Evolutionary conservation across 2,888 invertebrate species (phyloP).

Genomic region (Pegoplata infirma): DNA sequence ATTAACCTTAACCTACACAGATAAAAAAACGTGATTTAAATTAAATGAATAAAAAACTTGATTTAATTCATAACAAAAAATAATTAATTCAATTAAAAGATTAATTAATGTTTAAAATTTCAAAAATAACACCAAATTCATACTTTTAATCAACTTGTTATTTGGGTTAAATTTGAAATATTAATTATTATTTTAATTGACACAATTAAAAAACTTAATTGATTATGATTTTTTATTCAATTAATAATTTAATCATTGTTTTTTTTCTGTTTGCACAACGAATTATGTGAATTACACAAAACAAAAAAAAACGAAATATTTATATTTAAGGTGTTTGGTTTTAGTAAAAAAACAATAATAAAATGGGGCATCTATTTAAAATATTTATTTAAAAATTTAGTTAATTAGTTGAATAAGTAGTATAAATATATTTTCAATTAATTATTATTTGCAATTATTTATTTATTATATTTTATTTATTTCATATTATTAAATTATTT

Average conservation of each 20-base stretch:
- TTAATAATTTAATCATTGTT: too few relatives aligned
- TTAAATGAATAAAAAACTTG: too few relatives aligned
- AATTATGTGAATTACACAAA: not conserved
- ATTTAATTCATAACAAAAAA: too few relatives aligned
- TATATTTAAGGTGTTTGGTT: slow-evolving; percentile 57
- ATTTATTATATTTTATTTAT: slow-evolving; percentile 25
- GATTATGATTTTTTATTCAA: too few relatives aligned
- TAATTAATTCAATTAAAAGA: too few relatives aligned
- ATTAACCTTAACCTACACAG: not conserved
- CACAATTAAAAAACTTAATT: too few relatives aligned
- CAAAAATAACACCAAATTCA: too few relatives aligned
- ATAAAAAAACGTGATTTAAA: too few relatives aligned
- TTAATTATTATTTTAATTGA: too few relatives aligned
- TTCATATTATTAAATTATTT: slow-evolving; percentile 41
- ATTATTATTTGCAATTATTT: slow-evolving; percentile 49
- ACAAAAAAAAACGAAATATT: slow-evolving; percentile 18
- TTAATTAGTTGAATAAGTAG: slow-evolving; percentile 69
- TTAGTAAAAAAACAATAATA: slow-evolving; percentile 17
- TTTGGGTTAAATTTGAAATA: too few relatives aligned
- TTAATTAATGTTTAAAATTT: too few relatives aligned
- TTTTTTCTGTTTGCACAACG: slow-evolving; percentile 38
- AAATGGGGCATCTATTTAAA: slow-evolving; percentile 45
- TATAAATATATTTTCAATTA: slow-evolving; percentile 70
- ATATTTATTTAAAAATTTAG: slow-evolving; percentile 27
- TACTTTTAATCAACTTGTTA: too few relatives aligned